These are phyloP conservation scores for Rhagologus leucostigma DNA, from an alignment of 2,113 vertebrate genomes.

Conservation along the genomic window DNA sequence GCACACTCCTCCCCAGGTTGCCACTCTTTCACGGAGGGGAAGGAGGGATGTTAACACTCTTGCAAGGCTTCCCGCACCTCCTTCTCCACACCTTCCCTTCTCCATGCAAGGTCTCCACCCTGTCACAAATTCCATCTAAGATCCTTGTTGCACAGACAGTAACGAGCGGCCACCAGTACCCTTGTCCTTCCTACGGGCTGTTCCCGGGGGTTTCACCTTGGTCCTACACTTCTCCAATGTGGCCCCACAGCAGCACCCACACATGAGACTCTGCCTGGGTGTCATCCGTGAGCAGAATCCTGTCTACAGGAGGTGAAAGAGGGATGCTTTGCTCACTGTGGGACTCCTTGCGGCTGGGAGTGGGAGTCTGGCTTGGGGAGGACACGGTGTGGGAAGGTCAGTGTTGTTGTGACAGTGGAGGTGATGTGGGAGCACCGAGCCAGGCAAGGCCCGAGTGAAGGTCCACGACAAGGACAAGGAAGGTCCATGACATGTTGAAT, in stretches of 20 bases:
- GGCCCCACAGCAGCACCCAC: not conserved
- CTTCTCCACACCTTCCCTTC: too few relatives aligned
- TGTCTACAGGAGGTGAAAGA: not conserved
- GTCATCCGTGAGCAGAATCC: not conserved
- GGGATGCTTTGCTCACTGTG: not conserved
- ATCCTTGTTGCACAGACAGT: not conserved
- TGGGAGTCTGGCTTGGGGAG: not conserved
- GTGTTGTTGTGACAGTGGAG: not conserved
- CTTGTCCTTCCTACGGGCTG: not conserved
- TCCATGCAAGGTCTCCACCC: not conserved
- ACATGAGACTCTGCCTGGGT: not conserved
- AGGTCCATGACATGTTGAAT: not conserved
- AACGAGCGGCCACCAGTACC: not conserved
- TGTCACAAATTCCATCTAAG: not conserved
- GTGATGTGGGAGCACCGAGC: not conserved
- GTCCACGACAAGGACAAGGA: not conserved
- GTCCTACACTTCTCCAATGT: not conserved
- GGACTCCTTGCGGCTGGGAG: not conserved
- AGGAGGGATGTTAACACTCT: not conserved
- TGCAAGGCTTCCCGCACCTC: not conserved
- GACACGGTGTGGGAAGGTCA: not conserved
- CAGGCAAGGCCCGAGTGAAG: not conserved
- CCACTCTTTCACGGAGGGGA: not conserved
- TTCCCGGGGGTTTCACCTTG: not conserved
- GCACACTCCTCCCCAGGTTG: not conserved